A percentile compares a stretch with the other conserved stretches of the same genome.
These are phyloP conservation scores for Characodon lateralis DNA, from an alignment of 2,797 vertebrate genomes.

Conservation along the genomic window DNA sequence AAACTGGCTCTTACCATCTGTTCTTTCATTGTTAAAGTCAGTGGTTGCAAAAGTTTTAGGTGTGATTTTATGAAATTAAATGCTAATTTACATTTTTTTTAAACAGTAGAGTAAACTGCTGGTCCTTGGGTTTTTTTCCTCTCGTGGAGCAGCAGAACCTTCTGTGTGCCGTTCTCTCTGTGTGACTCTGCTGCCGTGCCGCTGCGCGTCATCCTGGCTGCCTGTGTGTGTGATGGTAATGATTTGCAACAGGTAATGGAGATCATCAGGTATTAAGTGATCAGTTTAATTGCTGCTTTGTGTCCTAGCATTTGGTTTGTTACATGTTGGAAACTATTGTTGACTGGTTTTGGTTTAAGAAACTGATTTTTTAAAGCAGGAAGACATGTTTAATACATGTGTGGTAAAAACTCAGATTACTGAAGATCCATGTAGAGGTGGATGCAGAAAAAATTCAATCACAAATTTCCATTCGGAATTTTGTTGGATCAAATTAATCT, in stretches of 20 bases:
- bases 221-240: slow-evolving; percentile 43
- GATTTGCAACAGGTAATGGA: slow-evolving; percentile 56
- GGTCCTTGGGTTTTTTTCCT: too few species aligned
- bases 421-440: background rate
- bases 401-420: background rate
- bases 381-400: background rate
- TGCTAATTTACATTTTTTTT: too few species aligned
- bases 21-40: too few species aligned
- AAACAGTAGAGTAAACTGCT: too few species aligned
- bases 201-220: slow-evolving; percentile 1
- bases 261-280: slow-evolving; percentile 80
- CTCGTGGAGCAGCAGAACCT: too few species aligned
- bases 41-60: too few species aligned
- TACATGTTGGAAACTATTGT: slow-evolving; percentile 6
- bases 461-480: background rate
- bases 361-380: background rate
- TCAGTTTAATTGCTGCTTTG: slow-evolving; percentile 74
- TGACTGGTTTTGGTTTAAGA: slow-evolving; percentile 1
- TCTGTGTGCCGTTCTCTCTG: background rate
- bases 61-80: too few species aligned
- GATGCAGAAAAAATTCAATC: background rate
- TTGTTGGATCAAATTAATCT: background rate
- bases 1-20: too few species aligned
- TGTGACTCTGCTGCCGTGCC: background rate
- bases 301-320: slow-evolving; percentile 35